phyloP scores from a whole-genome alignment of 2,113 vertebrate genomes.

The Hyperopisus bebe region DNA sequence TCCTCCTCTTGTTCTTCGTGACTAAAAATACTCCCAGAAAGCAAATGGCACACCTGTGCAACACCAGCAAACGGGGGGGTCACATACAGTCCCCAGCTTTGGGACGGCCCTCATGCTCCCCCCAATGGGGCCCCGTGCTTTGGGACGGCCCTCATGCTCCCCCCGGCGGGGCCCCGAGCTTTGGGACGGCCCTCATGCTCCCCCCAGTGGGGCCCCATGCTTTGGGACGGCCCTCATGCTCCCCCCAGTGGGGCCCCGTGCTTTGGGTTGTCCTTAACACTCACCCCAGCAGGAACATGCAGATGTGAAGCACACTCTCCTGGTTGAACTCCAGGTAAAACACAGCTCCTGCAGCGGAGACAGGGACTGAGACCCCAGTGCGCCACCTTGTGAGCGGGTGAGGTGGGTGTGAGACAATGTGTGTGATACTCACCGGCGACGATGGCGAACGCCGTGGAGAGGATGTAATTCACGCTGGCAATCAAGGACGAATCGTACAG shows the following conservation, averaged over 20 bases:
- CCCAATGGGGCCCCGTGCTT: no score
- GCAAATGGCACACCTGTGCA: slow-evolving; percentile 69
- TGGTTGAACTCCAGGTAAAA: slow-evolving; percentile 87
- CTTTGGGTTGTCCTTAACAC: no score
- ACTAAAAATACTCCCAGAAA: slow-evolving; percentile 88
- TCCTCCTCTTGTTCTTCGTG: slow-evolving; percentile 76
- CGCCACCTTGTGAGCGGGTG: no score
- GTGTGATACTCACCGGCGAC: slow-evolving; percentile 70
- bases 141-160: slow-evolving; percentile 52
- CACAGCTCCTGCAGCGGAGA: slow-evolving; percentile 66
- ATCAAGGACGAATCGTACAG: slow-evolving; percentile 82
- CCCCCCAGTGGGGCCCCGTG: slow-evolving; percentile 67
- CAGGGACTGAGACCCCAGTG: not conserved
- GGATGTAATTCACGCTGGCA: slow-evolving; percentile 80
- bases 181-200: slow-evolving; percentile 43
- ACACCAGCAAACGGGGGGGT: not conserved
- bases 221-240: slow-evolving; percentile 43
- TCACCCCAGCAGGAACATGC: slow-evolving; percentile 91
- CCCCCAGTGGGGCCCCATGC: slow-evolving; percentile 77
- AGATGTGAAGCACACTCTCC: slow-evolving; percentile 79
- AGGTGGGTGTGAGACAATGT: no score
- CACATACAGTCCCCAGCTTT: not conserved
- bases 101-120: not conserved
- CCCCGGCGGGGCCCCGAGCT: slow-evolving; percentile 62
- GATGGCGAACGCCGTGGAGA: slow-evolving; percentile 75